Base-by-base conservation (phyloP, 2,888 invertebrate genomes). In the Pteria penguin region DNA sequence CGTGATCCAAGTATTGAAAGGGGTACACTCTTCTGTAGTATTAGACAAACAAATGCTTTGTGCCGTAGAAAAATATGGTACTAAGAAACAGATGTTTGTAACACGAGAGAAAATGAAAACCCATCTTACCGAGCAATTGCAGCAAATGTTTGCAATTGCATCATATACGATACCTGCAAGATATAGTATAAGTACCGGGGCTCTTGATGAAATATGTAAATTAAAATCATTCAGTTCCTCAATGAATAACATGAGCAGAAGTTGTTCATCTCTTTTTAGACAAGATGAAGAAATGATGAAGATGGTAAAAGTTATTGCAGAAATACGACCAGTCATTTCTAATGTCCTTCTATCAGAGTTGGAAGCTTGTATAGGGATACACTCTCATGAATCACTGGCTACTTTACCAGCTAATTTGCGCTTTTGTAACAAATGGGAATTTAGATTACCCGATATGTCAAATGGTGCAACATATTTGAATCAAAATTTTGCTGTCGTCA, bases 71-170 rank as follows among this genome's bases (percentile, higher is more conserved):
- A 68, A 29, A 22, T 31, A 22, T 22, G 32, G 68, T 0, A 32
- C 31, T 11, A 57, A n/a, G 5, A 58, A n/a, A 33, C 57, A 68
- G 24, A 14, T 57, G 32, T 68, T 68, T 32, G 14, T 68, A 22
- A 68, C 68, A 22, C 11, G 3, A 4, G 57, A 57, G 24, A 57
- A 32, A 27, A 18, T 68, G 24, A 68, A 32, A 33, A 24, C 26
- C 22, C 57, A 68, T 11, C 11, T 68, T 31, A 0, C 24, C 0
- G 33, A 68, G 32, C 29, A 68, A 8, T 57, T 68, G 45, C 8
- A 45, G 18, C 45, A 45, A 45, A 45, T 45, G 18, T 45, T 18
- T 14, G 45, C 8, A 14, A 18, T 14, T 14, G 45, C 45, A 45
- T 45, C 45, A 14, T 8, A 18, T 14, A 14, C 45, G 11, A 8